Percentiles rank a stretch among this genome's conserved stretches.
Conservation (phyloP, 2,888 invertebrate genomes). For the Incurvaria masculella region DNA sequence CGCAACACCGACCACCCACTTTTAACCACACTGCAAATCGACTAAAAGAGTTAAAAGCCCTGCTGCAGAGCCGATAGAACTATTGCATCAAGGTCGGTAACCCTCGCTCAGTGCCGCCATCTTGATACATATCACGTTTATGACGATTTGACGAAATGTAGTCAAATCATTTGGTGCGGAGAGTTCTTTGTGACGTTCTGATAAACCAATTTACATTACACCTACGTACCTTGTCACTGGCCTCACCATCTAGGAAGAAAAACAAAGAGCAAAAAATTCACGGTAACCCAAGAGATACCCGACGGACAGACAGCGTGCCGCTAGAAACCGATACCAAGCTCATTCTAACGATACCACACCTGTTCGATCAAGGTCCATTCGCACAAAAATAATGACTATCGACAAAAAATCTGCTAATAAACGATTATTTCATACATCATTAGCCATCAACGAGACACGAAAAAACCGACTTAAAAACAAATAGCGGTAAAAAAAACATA, state of each 20-base stretch:
- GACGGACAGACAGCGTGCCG: slow-evolving; percentile 45
- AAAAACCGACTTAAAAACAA: slow-evolving; percentile 26
- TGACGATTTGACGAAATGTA: too few relatives aligned
- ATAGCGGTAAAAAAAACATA: slow-evolving; percentile 23
- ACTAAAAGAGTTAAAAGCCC: too few relatives aligned
- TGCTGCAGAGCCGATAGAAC: too few relatives aligned
- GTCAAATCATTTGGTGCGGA: too few relatives aligned
- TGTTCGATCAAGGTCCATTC: neutral
- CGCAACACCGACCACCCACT: too few relatives aligned
- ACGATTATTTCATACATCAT: slow-evolving; percentile 36
- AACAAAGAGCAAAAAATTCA: slow-evolving; percentile 1
- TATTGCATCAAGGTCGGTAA: too few relatives aligned
- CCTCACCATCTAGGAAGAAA: neutral
- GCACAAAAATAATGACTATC: neutral
- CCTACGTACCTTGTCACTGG: too few relatives aligned
- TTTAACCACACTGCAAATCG: too few relatives aligned
- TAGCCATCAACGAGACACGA: slow-evolving; percentile 31
- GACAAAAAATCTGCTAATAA: slow-evolving; percentile 32
- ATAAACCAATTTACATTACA: too few relatives aligned
- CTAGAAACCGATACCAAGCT: slow-evolving; percentile 16
- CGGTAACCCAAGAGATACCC: slow-evolving; percentile 1
- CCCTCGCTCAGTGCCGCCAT: too few relatives aligned
- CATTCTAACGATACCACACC: neutral
- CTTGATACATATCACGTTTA: too few relatives aligned
- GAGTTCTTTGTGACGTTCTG: too few relatives aligned